Evolutionary conservation across 2,113 vertebrate genomes (phyloP).

Genomic region (Varanus komodoensis): DNA sequence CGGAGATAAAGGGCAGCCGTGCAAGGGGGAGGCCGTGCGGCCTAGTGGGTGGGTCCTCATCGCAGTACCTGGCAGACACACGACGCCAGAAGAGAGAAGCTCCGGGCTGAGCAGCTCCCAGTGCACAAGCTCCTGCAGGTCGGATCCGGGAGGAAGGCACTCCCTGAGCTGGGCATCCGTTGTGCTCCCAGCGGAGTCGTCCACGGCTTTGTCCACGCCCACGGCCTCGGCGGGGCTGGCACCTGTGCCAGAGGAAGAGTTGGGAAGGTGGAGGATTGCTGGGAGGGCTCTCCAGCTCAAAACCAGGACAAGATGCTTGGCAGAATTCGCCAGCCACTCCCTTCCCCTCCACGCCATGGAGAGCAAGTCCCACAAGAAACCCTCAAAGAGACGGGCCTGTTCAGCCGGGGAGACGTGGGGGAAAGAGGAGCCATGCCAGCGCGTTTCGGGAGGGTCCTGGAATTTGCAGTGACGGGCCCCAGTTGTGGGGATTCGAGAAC

Average conservation of each 20-base stretch:
- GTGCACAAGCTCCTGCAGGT: slow-evolving; percentile 59
- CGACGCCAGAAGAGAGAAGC: slow-evolving; percentile 82
- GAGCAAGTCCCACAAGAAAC: too few species aligned
- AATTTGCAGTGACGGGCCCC: too few species aligned
- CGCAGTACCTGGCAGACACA: slow-evolving; percentile 86
- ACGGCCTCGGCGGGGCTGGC: slow-evolving; percentile 42
- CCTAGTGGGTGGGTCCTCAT: accelerated
- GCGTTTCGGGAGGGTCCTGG: too few species aligned
- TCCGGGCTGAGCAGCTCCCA: slow-evolving; percentile 73
- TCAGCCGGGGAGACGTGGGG: too few species aligned
- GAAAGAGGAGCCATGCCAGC: too few species aligned
- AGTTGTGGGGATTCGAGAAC: too few species aligned
- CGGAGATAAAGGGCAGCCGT: background rate
- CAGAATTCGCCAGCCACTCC: accelerated
- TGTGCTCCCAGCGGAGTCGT: slow-evolving; percentile 13
- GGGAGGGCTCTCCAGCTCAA: background rate
- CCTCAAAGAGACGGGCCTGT: too few species aligned
- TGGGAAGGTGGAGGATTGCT: background rate
- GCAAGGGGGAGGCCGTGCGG: background rate
- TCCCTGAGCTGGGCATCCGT: slow-evolving; percentile 45
- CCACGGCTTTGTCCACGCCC: slow-evolving; percentile 27
- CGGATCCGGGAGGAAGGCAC: slow-evolving; percentile 26
- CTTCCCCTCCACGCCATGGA: background rate
- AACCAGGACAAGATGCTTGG: background rate
- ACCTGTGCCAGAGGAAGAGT: slow-evolving; percentile 66